Evolutionary conservation across 2,797 vertebrate species (phyloP).

Genomic region (Bovichtus variegatus): DNA sequence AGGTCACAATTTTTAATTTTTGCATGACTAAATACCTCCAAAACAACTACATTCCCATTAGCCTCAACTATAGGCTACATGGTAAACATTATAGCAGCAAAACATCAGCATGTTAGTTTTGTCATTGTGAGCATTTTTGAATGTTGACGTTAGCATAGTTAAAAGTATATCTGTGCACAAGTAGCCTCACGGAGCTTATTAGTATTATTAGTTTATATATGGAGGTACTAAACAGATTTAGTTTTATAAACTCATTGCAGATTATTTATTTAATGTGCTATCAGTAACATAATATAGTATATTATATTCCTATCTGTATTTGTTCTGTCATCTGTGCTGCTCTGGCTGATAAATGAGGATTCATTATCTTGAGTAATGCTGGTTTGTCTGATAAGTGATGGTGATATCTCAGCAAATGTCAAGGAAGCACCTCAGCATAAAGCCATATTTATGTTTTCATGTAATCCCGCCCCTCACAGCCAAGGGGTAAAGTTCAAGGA

Average conservation of each 20-base stretch:
- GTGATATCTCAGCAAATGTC: not conserved
- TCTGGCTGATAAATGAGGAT: not conserved
- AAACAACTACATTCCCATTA: not conserved
- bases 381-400: not conserved
- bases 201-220: not conserved
- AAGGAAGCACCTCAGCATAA: not conserved
- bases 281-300: not conserved
- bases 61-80: not conserved
- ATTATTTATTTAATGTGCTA: not conserved
- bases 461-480: not conserved
- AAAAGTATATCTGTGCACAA: not conserved
- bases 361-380: not conserved
- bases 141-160: no score
- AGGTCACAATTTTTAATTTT: not conserved
- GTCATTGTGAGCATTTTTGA: no score
- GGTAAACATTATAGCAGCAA: not conserved
- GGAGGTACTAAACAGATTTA: not conserved
- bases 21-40: not conserved
- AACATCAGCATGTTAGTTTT: not conserved
- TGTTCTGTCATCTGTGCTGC: not conserved
- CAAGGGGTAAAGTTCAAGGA: not conserved
- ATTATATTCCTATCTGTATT: not conserved
- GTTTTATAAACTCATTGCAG: not conserved
- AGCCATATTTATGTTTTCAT: conserved; percentile 2
- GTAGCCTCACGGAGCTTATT: not conserved